Base-by-base conservation (phyloP, 2,113 vertebrate genomes). In the Quiscalus mexicanus region DNA sequence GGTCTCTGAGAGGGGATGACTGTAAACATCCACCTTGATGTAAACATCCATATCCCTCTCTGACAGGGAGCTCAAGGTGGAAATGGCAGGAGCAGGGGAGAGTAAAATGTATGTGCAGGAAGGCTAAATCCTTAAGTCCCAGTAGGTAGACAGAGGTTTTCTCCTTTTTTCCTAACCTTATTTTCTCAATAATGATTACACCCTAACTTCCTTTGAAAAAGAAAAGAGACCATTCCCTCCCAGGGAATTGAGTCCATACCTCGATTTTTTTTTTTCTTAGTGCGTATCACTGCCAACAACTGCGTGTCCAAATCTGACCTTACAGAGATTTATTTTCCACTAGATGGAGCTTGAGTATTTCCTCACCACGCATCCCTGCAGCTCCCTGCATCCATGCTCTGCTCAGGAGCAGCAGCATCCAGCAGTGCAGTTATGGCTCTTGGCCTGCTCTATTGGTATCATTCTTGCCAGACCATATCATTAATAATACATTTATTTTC, bases 321-420 rank as follows among this genome's bases (percentile, higher is more conserved):
- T 17, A 15, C 39, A 22, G 19, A 4, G 60, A 31, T 17, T 10
- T 41, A 19, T 75, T 37, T 87, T 47, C 96, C 96, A 90, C 95
- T 96, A 97, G 96, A 86, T 96, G 96, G 96, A 90, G 96, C 96
- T 89, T 93, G 83, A 94, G 49, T 50, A 90, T 81, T 91, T 92
- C 63, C 18, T 56, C 18, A 31, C 4, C 5, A 41, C 17, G 0
- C 6, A 10, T 50, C 35, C 39, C 35, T 5, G 67, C 64, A 8
- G 39, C 35, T 35, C n/a, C 39, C 53, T 10, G 60, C 47, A 33
- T 23, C 60, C 18, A 2, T 10, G 3, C 52, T 31, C 37, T 37
- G 42, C 59, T 23, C 44, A 9, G 28, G 13, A 45, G 80, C 70
- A 79, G 56, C 18, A 59, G 42, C 52, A 27, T 10, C 65, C 67